Percentiles rank a stretch among this genome's conserved stretches.
phyloP scores from a whole-genome alignment of 2,113 vertebrate genomes.

The Meleagris gallopavo region DNA sequence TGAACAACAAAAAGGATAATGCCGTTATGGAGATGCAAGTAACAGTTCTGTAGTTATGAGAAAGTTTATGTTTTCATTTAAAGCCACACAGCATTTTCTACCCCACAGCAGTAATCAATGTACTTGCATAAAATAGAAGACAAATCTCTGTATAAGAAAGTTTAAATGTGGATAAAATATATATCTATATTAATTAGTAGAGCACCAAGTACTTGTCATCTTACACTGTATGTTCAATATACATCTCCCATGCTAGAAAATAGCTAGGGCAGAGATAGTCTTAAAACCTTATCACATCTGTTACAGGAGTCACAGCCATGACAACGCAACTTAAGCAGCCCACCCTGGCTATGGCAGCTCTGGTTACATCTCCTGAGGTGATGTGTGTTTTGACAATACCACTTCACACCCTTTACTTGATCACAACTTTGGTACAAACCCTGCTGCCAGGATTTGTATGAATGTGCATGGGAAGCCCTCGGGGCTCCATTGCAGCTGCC shows the following conservation, averaged over 20 bases:
- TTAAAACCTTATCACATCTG: background rate
- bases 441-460: background rate
- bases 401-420: background rate
- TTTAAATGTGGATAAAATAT: background rate
- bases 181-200: background rate
- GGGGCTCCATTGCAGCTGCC: background rate
- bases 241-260: background rate
- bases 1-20: constrained; percentile 22
- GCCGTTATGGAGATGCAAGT: background rate
- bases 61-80: background rate
- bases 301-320: background rate
- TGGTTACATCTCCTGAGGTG: background rate
- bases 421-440: background rate
- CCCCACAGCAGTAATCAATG: background rate
- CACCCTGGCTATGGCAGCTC: background rate
- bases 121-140: background rate
- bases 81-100: background rate
- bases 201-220: background rate
- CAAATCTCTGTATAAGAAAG: background rate
- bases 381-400: background rate
- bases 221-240: background rate
- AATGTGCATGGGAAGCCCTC: background rate
- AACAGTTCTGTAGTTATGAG: background rate
- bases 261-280: background rate
- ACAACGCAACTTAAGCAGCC: background rate